Evolutionary conservation across 1,140 invertebrate genomes (phyloP).

Genomic region (Sinonovacula constricta): DNA sequence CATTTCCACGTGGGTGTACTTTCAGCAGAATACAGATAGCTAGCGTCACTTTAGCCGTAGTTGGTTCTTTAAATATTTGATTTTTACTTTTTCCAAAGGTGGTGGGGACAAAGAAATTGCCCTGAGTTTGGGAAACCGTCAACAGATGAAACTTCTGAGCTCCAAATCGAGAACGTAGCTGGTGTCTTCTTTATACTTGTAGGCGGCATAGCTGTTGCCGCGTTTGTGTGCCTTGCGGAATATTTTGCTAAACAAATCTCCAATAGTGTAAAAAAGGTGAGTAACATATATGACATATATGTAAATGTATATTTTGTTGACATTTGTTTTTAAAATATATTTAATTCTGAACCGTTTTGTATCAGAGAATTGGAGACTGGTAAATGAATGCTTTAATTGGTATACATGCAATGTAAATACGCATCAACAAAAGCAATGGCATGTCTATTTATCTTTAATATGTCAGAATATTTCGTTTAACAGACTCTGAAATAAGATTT

Average conservation of each 20-base stretch:
- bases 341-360: background rate
- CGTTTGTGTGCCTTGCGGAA: conserved; percentile 68
- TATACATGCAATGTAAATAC: background rate
- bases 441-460: too few relatives aligned
- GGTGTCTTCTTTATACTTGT: conserved; percentile 99
- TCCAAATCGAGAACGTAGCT: conserved; percentile 97
- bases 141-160: conserved; percentile 74
- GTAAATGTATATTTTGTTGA: background rate
- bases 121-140: conserved; percentile 67
- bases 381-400: background rate
- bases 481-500: too few relatives aligned
- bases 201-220: conserved; percentile 91
- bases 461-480: too few relatives aligned
- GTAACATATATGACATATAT: background rate
- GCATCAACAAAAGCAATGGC: too few relatives aligned
- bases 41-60: background rate
- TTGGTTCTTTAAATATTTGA: background rate
- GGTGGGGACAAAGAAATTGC: conserved; percentile 68
- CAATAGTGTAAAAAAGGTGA: conserved; percentile 53
- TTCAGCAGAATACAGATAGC: too few relatives aligned
- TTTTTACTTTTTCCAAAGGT: conserved; percentile 57
- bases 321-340: background rate
- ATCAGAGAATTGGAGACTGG: background rate
- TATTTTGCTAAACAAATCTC: conserved; percentile 61
- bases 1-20: too few relatives aligned